Base-by-base conservation (phyloP, 2,888 invertebrate genomes). In the Trissolcus japonicus region DNA sequence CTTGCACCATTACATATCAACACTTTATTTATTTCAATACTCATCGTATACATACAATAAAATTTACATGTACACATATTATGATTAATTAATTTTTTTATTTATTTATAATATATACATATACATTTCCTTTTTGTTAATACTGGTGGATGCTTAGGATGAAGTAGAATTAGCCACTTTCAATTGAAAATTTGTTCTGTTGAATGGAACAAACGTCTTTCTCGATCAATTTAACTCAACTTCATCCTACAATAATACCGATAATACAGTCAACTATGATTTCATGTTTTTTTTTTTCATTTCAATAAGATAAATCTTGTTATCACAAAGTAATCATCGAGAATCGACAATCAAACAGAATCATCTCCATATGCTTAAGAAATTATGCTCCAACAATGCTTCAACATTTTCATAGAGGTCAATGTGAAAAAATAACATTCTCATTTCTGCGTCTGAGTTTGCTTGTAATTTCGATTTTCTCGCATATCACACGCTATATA, bases 21-120 rank as follows among this genome's bases (percentile, higher is more conserved):
- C 76, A 76, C 76, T 76, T 76, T 76, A 76, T 76, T 76, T 61
- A 72, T 67, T 72, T 72, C 67, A 76, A 63, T 76, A 76, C 67
- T 76, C 72, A 76, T 72, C 67, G 76, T 76, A 67, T 76, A 76
- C 76, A 76, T 76, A 76, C 67, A 76, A 67, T 76, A 72, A 72
- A 77, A 77, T 67, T 72, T 72, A 77, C 73, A 77, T 68, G 65
- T 72, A 77, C 72, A 72, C 68, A 68, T 68, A 63, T 63, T 68
- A 60, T 67, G 67, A 76, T 76, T 51, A 67, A 35, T 35, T 35
- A 9, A 11, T 35, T 35, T 2, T 35, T 35, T 35, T 35, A 35
- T 35, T 35, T 35, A 35, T 35, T 35, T 35, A 35, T 35, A 35
- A 17, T 51, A 72, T 72, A 76, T 62, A 66, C 55, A 77, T 63